Conservation (phyloP, 2,797 vertebrate species). For the Phoxinus dragarum region DNA sequence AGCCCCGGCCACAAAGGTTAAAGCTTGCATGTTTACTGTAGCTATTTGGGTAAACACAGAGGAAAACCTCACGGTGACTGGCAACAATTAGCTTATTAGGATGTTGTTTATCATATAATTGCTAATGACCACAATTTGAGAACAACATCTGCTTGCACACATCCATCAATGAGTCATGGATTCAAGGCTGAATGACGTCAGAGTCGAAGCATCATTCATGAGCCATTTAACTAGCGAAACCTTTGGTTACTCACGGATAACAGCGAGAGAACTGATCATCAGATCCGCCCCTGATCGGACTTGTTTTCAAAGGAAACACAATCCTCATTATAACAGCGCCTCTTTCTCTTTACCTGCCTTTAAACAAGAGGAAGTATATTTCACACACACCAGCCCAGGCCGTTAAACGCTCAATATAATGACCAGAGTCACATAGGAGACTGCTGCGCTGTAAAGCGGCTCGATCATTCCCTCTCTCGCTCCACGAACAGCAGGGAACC, state of each 20-base stretch:
- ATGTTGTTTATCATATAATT: slow-evolving; percentile 82
- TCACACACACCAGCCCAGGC: slow-evolving; percentile 62
- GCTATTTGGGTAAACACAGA: slow-evolving; percentile 70
- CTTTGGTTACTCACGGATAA: slow-evolving; percentile 63
- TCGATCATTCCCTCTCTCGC: slow-evolving; percentile 37
- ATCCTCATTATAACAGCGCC: slow-evolving; percentile 70
- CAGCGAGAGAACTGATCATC: slow-evolving; percentile 61
- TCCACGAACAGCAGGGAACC: slow-evolving; percentile 30
- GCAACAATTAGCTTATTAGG: slow-evolving; percentile 81
- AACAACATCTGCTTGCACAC: slow-evolving; percentile 77
- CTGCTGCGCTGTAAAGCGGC: slow-evolving; percentile 47
- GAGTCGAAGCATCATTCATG: slow-evolving; percentile 76
- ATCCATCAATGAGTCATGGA: slow-evolving; percentile 75
- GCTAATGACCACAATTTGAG: slow-evolving; percentile 72
- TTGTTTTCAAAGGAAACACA: slow-evolving; percentile 70
- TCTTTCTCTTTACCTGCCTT: slow-evolving; percentile 67
- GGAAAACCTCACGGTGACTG: slow-evolving; percentile 73
- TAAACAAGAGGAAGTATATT: slow-evolving; percentile 69
- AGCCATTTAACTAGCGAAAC: slow-evolving; percentile 71
- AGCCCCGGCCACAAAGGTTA: slow-evolving; percentile 68
- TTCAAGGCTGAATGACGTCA: slow-evolving; percentile 74
- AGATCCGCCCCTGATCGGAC: slow-evolving; percentile 56
- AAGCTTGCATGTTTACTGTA: slow-evolving; percentile 74
- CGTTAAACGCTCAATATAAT: slow-evolving; percentile 70
- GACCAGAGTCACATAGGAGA: slow-evolving; percentile 56